These are phyloP conservation scores for Sarcophaga carnaria DNA, from an alignment of 2,888 invertebrate genomes.

Conservation along the genomic window DNA sequence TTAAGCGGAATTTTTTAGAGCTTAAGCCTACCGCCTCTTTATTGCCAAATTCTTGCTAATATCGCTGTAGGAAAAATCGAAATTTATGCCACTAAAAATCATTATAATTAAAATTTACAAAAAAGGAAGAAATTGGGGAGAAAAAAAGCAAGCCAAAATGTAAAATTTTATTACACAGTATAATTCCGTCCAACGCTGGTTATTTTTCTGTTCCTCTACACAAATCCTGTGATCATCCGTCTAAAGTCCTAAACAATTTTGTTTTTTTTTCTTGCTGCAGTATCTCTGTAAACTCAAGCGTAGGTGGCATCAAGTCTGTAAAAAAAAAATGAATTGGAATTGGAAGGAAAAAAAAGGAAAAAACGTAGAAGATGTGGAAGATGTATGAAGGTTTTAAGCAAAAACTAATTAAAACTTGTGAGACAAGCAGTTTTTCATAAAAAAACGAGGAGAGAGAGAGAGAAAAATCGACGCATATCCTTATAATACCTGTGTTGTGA, in stretches of 20 bases:
- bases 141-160: too few species aligned
- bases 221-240: constrained; percentile 46
- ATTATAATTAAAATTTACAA: too few species aligned
- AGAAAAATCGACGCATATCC: constrained; percentile 19
- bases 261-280: background rate
- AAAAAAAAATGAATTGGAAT: background rate
- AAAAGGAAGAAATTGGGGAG: too few species aligned
- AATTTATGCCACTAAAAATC: too few species aligned
- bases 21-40: too few species aligned
- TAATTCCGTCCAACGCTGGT: constrained; percentile 9
- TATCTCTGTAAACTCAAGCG: constrained; percentile 24
- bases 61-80: too few species aligned
- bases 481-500: constrained; percentile 64
- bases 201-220: background rate
- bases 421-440: constrained; percentile 78
- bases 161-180: background rate
- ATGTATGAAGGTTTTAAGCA: constrained; percentile 76
- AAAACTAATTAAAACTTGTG: constrained; percentile 82
- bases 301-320: constrained; percentile 51
- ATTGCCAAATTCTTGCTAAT: too few species aligned
- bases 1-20: too few species aligned
- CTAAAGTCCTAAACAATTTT: constrained; percentile 38
- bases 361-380: constrained; percentile 17
- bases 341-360: background rate
- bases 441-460: background rate